A percentile compares a stretch with the other conserved stretches of the same genome.
phyloP scores from a whole-genome alignment of 2,113 vertebrate species.

The Cheilinus undulatus region DNA sequence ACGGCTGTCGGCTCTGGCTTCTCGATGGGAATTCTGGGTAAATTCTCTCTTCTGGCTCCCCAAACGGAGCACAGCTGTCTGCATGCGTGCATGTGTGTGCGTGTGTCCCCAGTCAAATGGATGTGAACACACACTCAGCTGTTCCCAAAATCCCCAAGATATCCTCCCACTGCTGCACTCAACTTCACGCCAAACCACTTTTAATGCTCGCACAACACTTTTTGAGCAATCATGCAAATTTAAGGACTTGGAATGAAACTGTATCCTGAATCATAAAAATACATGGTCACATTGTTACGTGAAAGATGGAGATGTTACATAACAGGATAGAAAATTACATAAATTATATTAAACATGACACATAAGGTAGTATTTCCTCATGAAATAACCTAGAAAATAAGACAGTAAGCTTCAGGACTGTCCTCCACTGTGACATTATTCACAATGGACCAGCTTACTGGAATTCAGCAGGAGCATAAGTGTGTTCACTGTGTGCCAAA shows the following conservation, averaged over 20 bases:
- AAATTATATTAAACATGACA: not conserved
- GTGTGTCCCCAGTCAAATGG: slow-evolving; percentile 25
- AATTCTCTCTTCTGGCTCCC: slow-evolving; percentile 60
- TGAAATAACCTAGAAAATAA: not conserved
- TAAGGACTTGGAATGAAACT: not conserved
- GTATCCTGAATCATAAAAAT: not conserved
- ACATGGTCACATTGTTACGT: not conserved
- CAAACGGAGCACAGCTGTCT: slow-evolving; percentile 64
- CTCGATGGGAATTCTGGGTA: slow-evolving; percentile 63
- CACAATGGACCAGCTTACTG: slow-evolving; percentile 41
- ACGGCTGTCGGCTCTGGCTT: slow-evolving; percentile 64
- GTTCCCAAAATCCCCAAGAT: slow-evolving; percentile 45
- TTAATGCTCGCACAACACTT: slow-evolving; percentile 1
- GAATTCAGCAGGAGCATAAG: slow-evolving; percentile 30
- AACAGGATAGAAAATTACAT: not conserved
- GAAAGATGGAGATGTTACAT: not conserved
- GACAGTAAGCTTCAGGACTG: slow-evolving; percentile 27
- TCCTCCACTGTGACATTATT: slow-evolving; percentile 38
- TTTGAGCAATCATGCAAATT: slow-evolving; percentile 9
- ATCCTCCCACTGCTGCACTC: not conserved
- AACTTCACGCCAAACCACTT: slow-evolving; percentile 34
- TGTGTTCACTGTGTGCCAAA: slow-evolving; percentile 22
- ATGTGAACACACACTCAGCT: slow-evolving; percentile 59
- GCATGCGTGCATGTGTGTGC: not conserved
- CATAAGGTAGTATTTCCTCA: slow-evolving; percentile 5